Evolutionary conservation across 2,888 invertebrate genomes (phyloP).

Genomic region (Andrena bucephala): DNA sequence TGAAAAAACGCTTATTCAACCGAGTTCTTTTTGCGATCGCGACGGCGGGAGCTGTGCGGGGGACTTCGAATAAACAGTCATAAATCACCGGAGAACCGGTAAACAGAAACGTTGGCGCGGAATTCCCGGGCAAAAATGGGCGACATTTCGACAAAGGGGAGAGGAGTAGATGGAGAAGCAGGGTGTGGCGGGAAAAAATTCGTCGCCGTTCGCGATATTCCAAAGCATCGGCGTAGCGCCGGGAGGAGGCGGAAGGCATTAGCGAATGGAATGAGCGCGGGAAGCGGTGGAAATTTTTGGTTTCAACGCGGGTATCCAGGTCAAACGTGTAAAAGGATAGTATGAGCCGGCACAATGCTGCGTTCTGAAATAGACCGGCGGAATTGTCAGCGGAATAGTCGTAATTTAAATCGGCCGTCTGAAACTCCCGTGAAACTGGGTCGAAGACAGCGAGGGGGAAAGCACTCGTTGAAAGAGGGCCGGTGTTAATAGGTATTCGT

Average conservation of each 20-base stretch:
- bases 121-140: slow-evolving; percentile 44
- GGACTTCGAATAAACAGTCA: slow-evolving; percentile 55
- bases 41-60: slow-evolving; percentile 2
- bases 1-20: slow-evolving; percentile 29
- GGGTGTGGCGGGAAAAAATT: slow-evolving; percentile 18
- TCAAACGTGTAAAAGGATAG: slow-evolving; percentile 53
- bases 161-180: background rate
- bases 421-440: slow-evolving; percentile 43
- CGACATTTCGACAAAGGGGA: slow-evolving; percentile 34
- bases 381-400: slow-evolving; percentile 51
- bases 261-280: slow-evolving; percentile 37
- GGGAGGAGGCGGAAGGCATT: slow-evolving; percentile 18
- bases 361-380: slow-evolving; percentile 33
- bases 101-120: slow-evolving; percentile 53
- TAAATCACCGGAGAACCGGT: slow-evolving; percentile 56
- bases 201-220: slow-evolving; percentile 35
- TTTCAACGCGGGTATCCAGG: slow-evolving; percentile 44
- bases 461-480: slow-evolving; percentile 1
- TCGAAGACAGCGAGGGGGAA: slow-evolving; percentile 25
- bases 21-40: slow-evolving; percentile 30
- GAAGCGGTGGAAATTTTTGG: slow-evolving; percentile 51
- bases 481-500: slow-evolving; percentile 24
- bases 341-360: slow-evolving; percentile 43
- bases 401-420: slow-evolving; percentile 52
- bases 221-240: slow-evolving; percentile 8